These are phyloP conservation scores for Atta texana DNA, from an alignment of 1,140 invertebrate genomes.

Conservation along the genomic window DNA sequence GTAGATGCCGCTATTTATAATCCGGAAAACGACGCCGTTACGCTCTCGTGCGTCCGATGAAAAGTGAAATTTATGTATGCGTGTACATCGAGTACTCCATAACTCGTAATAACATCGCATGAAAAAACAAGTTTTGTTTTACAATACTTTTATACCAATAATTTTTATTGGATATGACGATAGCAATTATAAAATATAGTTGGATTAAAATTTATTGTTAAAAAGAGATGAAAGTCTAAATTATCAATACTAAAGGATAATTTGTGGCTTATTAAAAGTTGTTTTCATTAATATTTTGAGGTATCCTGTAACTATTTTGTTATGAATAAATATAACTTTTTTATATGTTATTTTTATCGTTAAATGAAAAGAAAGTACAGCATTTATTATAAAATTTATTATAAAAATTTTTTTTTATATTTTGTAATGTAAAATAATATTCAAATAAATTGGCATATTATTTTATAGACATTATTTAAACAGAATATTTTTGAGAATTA, in stretches of 20 bases:
- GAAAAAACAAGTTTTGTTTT: conserved; percentile 43
- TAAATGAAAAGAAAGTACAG: background rate
- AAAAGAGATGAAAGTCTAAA: background rate
- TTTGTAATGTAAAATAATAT: background rate
- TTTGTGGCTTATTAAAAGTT: conserved; percentile 18
- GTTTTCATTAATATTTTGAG: background rate
- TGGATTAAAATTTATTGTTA: conserved; percentile 23
- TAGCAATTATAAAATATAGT: conserved; percentile 14
- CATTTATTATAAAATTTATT: background rate
- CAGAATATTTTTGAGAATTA: background rate
- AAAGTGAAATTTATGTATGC: conserved; percentile 60
- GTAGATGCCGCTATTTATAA: conserved; percentile 59
- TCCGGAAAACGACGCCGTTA: conserved; percentile 35
- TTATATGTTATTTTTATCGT: background rate
- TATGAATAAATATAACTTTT: conserved; percentile 1
- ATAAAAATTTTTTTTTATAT: background rate
- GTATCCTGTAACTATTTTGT: background rate
- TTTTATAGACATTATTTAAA: background rate
- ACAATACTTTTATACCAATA: conserved; percentile 11
- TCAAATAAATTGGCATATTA: background rate
- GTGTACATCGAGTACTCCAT: conserved; percentile 46
- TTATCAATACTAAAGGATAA: background rate
- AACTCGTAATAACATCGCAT: conserved; percentile 37
- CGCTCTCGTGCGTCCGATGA: conserved; percentile 20
- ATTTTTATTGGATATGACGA: conserved; percentile 28